Base-by-base conservation (phyloP, 30 jellyfish, hydroid and myxozoan species). In the Sanderia malayensis region DNA sequence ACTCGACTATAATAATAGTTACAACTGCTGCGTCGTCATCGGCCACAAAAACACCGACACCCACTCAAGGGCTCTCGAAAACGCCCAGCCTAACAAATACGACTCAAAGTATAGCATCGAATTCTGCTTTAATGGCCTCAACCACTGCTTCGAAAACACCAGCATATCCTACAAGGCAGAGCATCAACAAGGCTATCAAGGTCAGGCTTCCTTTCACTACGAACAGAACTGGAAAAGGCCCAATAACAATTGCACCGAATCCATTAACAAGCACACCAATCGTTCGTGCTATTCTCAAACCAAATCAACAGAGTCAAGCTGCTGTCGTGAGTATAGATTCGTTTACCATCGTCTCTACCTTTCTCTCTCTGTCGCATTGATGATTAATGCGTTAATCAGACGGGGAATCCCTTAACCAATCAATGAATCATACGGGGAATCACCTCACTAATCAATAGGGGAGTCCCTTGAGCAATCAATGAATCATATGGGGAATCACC, bases 171-270 rank as follows among this genome's bases (percentile, higher is more conserved):
- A 77, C 89, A 21, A 46, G 89, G 46, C 89, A 77, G 49, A 77
- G 89, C 46, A 81, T 63, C 15, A 71, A 71, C 71, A 79, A 70
- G 31, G 84, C 92, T 26, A 67, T 71, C 73, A 81, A 81, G 69
- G 75, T 81, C 21, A 46, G 85, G 70, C 46, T 81, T 44, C 94
- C 83, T 23, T 59, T 60, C 29, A 44, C 86, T 17, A 26, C 73
- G 20, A 46, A 59, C 23, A 31, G 71, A 32, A 26, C 58, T 15
- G 72, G 55, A 10, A 30, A 30, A 25, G 23, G 7, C 7, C 72
- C 72, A 25, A 10, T 60, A 2, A 55, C 72, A 18, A 60, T 60
- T 23, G 45, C 47, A 7, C 47, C 72, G 6, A 30, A 21, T 60
- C 47, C 55, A 13, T 37, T 13, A 37, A 37, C 52, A 37, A 13